Conservation (phyloP, 2,113 vertebrate species). For the Cyanoramphus novaezelandiae region DNA sequence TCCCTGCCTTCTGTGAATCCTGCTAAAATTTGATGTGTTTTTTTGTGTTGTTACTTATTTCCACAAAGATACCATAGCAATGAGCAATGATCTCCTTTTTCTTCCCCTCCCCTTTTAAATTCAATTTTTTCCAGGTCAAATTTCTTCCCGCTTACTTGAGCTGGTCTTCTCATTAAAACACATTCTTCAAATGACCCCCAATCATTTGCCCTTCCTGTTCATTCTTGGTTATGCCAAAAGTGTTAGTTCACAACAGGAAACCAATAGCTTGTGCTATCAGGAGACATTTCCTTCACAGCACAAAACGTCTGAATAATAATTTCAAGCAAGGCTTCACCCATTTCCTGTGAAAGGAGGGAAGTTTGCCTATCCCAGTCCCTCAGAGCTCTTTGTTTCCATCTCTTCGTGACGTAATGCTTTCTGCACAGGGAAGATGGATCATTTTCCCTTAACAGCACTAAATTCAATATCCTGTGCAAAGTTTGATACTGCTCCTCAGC, state of each 20-base stretch:
- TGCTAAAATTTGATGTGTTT: neutral
- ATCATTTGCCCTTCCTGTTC: constrained; percentile 70
- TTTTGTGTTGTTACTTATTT: neutral
- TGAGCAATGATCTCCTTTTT: neutral
- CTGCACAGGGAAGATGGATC: neutral
- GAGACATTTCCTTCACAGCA: constrained; percentile 88
- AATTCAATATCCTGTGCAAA: neutral
- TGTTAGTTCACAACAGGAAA: constrained; percentile 91
- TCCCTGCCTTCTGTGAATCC: neutral
- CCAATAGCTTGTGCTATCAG: constrained; percentile 87
- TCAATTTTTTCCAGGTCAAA: neutral
- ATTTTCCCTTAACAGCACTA: neutral
- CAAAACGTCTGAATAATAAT: constrained; percentile 86
- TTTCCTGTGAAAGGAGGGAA: constrained; percentile 87
- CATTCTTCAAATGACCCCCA: constrained; percentile 63
- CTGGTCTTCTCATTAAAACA: constrained; percentile 44
- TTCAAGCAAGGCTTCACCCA: constrained; percentile 86
- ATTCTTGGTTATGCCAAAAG: constrained; percentile 70
- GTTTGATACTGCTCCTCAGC: neutral
- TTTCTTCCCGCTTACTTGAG: neutral
- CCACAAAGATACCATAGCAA: neutral
- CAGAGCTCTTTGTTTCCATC: constrained; percentile 64
- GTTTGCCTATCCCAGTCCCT: constrained; percentile 72
- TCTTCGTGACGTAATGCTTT: constrained; percentile 21
- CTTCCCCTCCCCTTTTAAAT: neutral